Conservation (phyloP, 2,113 vertebrate species). For the Gavialis gangeticus region DNA sequence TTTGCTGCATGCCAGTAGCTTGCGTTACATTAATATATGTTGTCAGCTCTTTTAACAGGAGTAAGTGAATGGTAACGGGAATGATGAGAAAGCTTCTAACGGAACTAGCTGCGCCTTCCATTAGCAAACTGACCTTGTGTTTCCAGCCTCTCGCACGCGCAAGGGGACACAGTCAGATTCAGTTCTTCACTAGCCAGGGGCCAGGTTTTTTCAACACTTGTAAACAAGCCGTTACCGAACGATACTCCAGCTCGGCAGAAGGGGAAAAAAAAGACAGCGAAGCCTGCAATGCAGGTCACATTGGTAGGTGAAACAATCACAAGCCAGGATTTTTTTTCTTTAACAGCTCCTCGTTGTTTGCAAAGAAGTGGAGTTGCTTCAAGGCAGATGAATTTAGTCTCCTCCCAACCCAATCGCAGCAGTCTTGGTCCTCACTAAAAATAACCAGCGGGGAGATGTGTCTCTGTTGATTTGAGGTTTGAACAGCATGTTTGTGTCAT, state of each 20-base stretch:
- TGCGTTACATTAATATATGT: not conserved
- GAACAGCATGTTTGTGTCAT: not conserved
- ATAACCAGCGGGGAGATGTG: not conserved
- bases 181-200: slow-evolving; percentile 7
- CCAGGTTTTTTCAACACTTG: slow-evolving; percentile 12
- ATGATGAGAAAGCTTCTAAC: not conserved
- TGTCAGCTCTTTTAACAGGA: not conserved
- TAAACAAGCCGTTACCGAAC: not conserved
- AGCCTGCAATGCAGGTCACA: not conserved
- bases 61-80: not conserved
- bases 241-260: not conserved
- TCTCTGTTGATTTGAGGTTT: not conserved
- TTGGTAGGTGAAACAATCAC: not conserved
- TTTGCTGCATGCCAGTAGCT: not conserved
- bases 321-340: not conserved
- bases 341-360: not conserved
- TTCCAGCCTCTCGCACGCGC: not conserved
- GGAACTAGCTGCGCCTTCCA: not conserved
- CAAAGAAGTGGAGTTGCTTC: not conserved
- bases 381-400: not conserved
- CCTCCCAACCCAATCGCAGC: not conserved
- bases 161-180: not conserved
- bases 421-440: slow-evolving; percentile 35
- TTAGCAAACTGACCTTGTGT: not conserved
- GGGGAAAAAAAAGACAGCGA: not conserved